Evolutionary conservation across 1,140 invertebrate species (phyloP).

Genomic region (Rhyacophila brunnea): DNA sequence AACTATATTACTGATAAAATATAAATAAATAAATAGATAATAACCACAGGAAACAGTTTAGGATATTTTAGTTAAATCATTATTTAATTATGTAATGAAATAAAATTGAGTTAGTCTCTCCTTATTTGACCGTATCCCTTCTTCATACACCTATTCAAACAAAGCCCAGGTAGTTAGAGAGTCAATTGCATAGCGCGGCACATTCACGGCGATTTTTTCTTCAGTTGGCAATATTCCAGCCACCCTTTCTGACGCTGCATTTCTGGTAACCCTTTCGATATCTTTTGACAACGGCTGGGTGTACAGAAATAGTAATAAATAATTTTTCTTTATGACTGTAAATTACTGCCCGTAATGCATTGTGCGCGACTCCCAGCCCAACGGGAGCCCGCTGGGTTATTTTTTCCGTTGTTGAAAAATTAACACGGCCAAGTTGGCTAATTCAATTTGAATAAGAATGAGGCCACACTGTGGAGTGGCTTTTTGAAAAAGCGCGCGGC

Average conservation of each 20-base stretch:
- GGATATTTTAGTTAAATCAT: too few species aligned
- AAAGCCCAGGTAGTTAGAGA: not conserved
- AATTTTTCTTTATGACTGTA: conserved; percentile 30
- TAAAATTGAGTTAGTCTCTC: too few species aligned
- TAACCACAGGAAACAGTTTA: too few species aligned
- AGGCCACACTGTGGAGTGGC: conserved; percentile 19
- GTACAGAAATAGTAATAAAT: conserved; percentile 30
- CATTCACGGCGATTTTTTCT: conserved; percentile 1
- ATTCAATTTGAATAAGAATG: conserved; percentile 36
- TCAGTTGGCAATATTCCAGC: conserved; percentile 15
- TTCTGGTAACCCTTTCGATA: conserved; percentile 25
- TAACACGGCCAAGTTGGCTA: conserved; percentile 32
- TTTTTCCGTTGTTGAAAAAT: conserved; percentile 34
- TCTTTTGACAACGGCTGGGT: conserved; percentile 1
- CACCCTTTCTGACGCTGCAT: conserved; percentile 12
- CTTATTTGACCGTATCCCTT: too few species aligned
- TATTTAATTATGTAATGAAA: too few species aligned
- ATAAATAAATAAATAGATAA: too few species aligned
- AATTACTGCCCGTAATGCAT: conserved; percentile 20
- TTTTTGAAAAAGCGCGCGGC: conserved; percentile 21
- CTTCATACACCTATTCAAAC: too few species aligned
- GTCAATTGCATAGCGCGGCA: not conserved
- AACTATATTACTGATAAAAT: too few species aligned
- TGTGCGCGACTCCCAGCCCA: conserved; percentile 13
- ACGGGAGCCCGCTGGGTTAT: conserved; percentile 27